phyloP scores from a whole-genome alignment of 2,797 vertebrate genomes.

The Hirundo rustica region DNA sequence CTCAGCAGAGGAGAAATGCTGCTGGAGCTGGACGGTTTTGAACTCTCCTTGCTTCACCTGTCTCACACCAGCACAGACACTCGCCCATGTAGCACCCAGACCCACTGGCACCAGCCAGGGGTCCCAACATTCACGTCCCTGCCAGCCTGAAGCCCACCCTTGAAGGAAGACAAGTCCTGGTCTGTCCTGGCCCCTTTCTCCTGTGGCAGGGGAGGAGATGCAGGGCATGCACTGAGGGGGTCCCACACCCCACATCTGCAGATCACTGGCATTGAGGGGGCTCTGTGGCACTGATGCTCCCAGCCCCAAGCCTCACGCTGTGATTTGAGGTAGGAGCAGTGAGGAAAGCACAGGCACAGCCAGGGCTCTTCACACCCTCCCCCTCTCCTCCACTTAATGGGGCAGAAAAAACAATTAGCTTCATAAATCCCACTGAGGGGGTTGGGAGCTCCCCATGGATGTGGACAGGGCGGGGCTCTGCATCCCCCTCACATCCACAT shows the following conservation, averaged over 20 bases:
- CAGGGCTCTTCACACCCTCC: neutral
- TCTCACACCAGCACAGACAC: neutral
- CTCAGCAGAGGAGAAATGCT: neutral
- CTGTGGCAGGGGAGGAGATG: neutral
- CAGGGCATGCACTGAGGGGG: rapidly evolving
- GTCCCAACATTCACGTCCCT: rapidly evolving
- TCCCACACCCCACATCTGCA: neutral
- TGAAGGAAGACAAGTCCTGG: rapidly evolving
- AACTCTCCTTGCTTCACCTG: neutral
- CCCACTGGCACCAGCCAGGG: neutral
- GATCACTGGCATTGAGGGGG: neutral
- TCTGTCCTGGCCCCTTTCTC: neutral
- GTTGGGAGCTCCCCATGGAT: neutral
- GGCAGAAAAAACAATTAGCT: conserved; percentile 62
- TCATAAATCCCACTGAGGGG: neutral
- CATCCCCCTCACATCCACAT: neutral
- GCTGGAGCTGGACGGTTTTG: neutral
- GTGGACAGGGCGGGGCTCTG: neutral
- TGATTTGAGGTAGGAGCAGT: neutral
- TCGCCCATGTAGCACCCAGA: neutral
- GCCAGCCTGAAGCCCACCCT: neutral
- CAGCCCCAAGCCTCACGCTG: neutral
- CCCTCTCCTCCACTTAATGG: conserved; percentile 38
- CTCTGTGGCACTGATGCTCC: neutral
- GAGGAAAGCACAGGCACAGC: neutral